Evolutionary conservation across 2,797 vertebrate genomes (phyloP).

Genomic region (Otolemur crassicaudatus): DNA sequence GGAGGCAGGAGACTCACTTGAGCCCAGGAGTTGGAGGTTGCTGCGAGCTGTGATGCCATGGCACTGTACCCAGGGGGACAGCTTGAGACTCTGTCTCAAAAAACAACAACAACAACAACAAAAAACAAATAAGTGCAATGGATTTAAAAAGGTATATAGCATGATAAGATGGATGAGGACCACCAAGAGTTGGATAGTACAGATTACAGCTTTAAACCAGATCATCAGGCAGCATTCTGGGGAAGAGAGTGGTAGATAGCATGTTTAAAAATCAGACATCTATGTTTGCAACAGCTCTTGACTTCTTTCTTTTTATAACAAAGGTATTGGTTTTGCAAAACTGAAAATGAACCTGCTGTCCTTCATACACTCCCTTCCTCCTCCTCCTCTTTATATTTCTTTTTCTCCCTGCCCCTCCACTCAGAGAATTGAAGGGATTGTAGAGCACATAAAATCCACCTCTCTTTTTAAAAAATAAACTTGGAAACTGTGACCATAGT

Average conservation of each 20-base stretch:
- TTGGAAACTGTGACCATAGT: not conserved
- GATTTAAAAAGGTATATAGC: not conserved
- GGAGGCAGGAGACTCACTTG: too few species aligned
- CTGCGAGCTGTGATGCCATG: too few species aligned
- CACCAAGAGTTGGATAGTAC: not conserved
- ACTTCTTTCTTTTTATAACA: slow-evolving; percentile 6
- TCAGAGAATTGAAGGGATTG: not conserved
- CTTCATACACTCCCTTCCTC: too few species aligned
- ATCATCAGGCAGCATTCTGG: not conserved
- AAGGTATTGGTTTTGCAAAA: slow-evolving; percentile 40
- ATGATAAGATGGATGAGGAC: not conserved
- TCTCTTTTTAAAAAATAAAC: not conserved
- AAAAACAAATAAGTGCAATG: not conserved
- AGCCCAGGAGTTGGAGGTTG: too few species aligned
- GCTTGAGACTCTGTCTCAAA: too few species aligned
- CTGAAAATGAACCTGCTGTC: not conserved
- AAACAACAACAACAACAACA: too few species aligned
- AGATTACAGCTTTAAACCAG: not conserved
- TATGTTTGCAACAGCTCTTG: slow-evolving; percentile 1
- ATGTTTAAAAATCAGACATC: slow-evolving; percentile 11
- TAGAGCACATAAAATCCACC: not conserved
- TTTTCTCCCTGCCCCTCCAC: too few species aligned
- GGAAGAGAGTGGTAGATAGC: not conserved
- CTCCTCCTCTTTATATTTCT: not conserved
- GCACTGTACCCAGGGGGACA: too few species aligned